Evolutionary conservation across 2,113 vertebrate species (phyloP).

Genomic region (Microcebus jonahi): DNA sequence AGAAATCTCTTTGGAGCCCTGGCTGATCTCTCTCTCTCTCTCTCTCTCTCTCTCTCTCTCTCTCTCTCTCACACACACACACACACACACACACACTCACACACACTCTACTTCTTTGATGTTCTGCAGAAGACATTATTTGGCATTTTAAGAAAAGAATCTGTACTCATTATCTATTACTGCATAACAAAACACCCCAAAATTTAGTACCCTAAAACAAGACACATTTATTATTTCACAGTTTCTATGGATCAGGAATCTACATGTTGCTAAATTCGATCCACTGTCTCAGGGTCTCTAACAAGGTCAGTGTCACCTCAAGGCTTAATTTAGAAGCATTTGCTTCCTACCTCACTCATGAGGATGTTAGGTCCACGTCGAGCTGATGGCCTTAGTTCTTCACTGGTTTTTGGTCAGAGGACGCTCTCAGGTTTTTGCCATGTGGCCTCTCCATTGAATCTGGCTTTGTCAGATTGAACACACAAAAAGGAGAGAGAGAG

Average conservation of each 20-base stretch:
- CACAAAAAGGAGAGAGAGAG: not conserved
- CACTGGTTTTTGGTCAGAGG: conserved; percentile 3
- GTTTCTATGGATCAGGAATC: conserved; percentile 15
- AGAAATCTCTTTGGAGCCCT: not conserved
- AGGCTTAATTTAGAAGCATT: not conserved
- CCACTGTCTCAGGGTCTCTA: not conserved
- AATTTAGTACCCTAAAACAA: conserved; percentile 31
- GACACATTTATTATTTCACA: not conserved
- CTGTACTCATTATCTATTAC: conserved; percentile 17
- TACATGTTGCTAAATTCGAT: not conserved
- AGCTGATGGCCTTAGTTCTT: not conserved
- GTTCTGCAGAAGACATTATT: not conserved
- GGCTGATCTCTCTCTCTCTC: not conserved
- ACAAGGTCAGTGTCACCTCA: not conserved
- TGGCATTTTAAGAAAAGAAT: conserved; percentile 1
- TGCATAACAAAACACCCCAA: not conserved
- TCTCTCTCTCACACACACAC: too few species aligned
- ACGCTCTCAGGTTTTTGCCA: not conserved
- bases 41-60: not conserved
- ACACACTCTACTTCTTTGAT: not conserved
- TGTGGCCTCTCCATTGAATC: not conserved
- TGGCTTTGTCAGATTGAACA: not conserved
- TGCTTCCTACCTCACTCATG: not conserved
- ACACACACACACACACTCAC: not conserved
- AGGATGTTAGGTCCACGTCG: not conserved